phyloP scores from a whole-genome alignment of 2,888 invertebrate species.

The Dynastes hyllus region DNA sequence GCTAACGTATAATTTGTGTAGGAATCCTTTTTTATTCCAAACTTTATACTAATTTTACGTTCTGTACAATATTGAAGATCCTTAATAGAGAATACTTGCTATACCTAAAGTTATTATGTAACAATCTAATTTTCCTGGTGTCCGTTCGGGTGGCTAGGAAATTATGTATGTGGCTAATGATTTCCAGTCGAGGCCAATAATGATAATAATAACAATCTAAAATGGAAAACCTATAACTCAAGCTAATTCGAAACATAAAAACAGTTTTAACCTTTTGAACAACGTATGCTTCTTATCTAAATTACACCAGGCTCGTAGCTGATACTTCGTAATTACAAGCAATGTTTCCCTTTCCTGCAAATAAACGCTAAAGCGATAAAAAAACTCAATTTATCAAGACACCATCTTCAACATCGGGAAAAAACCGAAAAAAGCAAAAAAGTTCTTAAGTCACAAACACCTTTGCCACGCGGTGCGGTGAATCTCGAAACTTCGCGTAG shows the following conservation, averaged over 20 bases:
- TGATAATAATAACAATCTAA: no score
- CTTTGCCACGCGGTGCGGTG: conserved; percentile 5
- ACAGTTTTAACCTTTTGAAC: not conserved
- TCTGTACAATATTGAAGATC: no score
- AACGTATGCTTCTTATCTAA: not conserved
- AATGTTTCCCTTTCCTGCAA: not conserved
- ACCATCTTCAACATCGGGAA: conserved; percentile 13
- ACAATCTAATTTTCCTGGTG: no score
- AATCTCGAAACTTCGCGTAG: conserved; percentile 11
- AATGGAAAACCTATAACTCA: not conserved
- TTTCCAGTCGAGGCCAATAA: no score
- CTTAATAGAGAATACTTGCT: no score
- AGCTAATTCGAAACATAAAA: not conserved
- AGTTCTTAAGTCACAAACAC: conserved; percentile 30
- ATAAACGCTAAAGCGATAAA: not conserved
- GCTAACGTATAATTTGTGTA: no score
- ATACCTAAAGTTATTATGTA: no score
- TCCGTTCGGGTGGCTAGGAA: no score
- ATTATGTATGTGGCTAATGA: no score
- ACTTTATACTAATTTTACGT: no score
- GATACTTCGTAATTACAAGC: not conserved
- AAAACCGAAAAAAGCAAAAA: conserved; percentile 16
- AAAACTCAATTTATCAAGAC: conserved; percentile 29
- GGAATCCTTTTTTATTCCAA: no score
- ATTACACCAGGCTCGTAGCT: not conserved